These are phyloP conservation scores for Hypotaenidia philippensis DNA, from an alignment of 2,797 vertebrate genomes.

Conservation along the genomic window DNA sequence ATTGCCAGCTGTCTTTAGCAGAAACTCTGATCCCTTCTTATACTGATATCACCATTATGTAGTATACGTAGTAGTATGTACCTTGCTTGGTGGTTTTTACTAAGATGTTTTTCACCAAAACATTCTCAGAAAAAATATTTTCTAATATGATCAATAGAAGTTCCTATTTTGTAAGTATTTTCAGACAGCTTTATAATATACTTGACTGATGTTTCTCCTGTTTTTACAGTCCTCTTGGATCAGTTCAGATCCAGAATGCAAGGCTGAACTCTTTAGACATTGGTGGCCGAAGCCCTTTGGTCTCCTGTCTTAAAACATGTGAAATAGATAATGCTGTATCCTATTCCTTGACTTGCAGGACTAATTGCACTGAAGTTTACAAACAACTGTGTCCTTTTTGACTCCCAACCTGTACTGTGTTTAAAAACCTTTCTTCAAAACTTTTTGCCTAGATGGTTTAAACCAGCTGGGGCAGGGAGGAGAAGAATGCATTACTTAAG, in stretches of 20 bases:
- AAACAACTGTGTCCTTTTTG: conserved; percentile 68
- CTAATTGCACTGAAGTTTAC: conserved; percentile 57
- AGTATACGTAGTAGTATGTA: not conserved
- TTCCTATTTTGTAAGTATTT: not conserved
- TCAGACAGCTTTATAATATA: not conserved
- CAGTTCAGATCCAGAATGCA: conserved; percentile 56
- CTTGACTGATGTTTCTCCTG: not conserved
- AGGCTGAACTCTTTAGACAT: conserved; percentile 58
- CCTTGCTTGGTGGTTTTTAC: not conserved
- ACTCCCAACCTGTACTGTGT: conserved; percentile 2
- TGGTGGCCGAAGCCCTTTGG: conserved; percentile 67
- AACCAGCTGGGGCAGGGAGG: conserved; percentile 14
- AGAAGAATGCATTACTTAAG: conserved; percentile 39
- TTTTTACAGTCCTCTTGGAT: conserved; percentile 62
- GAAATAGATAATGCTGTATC: not conserved
- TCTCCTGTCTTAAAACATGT: conserved; percentile 66
- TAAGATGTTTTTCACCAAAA: not conserved
- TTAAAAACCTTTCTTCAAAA: conserved; percentile 51
- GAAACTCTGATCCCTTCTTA: not conserved
- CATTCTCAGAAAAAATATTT: not conserved
- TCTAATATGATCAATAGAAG: not conserved
- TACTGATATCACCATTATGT: not conserved
- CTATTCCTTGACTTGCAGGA: not conserved
- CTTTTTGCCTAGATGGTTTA: conserved; percentile 26
- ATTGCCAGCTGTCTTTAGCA: not conserved